A percentile compares a stretch with the other conserved stretches of the same genome.
Evolutionary conservation across 2,888 invertebrate genomes (phyloP).

Genomic region (Melanchra persicariae): DNA sequence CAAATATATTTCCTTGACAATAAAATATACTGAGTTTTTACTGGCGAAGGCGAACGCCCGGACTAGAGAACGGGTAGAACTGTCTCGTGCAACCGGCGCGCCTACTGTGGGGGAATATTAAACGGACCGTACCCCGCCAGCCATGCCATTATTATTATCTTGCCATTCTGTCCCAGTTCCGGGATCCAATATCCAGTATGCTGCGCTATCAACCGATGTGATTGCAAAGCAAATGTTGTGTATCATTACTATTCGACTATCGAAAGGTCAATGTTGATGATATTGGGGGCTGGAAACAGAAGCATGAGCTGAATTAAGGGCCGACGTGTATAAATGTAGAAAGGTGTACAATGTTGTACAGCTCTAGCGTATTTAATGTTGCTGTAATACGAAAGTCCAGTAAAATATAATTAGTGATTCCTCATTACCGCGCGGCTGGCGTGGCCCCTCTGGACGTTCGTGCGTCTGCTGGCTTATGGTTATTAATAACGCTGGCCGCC

Average conservation of each 20-base stretch:
- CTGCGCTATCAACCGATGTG: constrained; percentile 63
- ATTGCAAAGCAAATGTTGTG: constrained; percentile 67
- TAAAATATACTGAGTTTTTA: constrained; percentile 89
- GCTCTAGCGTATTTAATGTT: constrained; percentile 80
- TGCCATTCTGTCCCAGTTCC: constrained; percentile 77
- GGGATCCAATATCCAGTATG: constrained; percentile 69
- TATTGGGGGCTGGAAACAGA: constrained; percentile 32
- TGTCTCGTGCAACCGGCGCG: constrained; percentile 86
- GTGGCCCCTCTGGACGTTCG: constrained; percentile 91
- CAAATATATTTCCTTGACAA: constrained; percentile 89
- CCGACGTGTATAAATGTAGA: constrained; percentile 60
- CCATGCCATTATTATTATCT: constrained; percentile 80
- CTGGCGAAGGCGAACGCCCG: constrained; percentile 77
- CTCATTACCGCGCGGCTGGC: constrained; percentile 89
- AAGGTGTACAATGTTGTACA: constrained; percentile 69
- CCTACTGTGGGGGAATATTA: constrained; percentile 87
- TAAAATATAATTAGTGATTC: constrained; percentile 91
- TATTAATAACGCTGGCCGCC: constrained; percentile 89
- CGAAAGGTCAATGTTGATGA: constrained; percentile 46
- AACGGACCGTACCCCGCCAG: constrained; percentile 80
- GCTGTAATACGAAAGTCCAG: constrained; percentile 87
- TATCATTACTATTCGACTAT: constrained; percentile 58
- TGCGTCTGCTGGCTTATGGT: constrained; percentile 91
- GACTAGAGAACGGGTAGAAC: constrained; percentile 84
- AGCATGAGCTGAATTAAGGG: constrained; percentile 27